Percentiles rank a stretch among this genome's conserved stretches.
These are phyloP conservation scores for Pterostichus niger DNA, from an alignment of 2,888 invertebrate genomes.

Conservation along the genomic window DNA sequence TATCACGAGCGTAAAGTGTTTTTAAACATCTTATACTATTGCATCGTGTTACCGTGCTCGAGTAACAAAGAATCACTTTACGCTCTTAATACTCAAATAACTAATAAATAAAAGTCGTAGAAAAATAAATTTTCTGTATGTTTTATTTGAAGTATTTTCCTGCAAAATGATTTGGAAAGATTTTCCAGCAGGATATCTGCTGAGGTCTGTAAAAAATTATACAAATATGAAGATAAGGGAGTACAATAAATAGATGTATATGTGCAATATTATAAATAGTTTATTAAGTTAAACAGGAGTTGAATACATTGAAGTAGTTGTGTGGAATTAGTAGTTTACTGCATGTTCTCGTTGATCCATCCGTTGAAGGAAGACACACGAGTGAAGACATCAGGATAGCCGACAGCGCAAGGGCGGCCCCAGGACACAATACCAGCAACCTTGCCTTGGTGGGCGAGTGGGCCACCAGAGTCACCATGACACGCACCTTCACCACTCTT, in stretches of 20 bases:
- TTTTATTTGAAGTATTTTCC: no score
- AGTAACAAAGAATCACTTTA: no score
- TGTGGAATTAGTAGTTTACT: neutral
- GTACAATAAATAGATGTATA: neutral
- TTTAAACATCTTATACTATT: no score
- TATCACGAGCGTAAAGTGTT: no score
- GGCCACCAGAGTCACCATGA: constrained; percentile 75
- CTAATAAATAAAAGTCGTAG: no score
- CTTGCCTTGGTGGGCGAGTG: constrained; percentile 66
- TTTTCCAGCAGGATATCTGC: no score
- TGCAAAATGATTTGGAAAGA: no score
- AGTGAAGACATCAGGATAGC: constrained; percentile 76
- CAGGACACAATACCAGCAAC: constrained; percentile 74
- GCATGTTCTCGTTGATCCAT: constrained; percentile 73
- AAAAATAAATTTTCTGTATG: no score
- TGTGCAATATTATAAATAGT: neutral
- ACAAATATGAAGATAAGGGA: no score
- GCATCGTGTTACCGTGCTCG: no score
- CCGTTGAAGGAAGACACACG: constrained; percentile 74
- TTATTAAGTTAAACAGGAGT: neutral
- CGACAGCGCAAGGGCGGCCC: constrained; percentile 76
- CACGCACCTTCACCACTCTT: constrained; percentile 81
- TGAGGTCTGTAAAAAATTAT: no score
- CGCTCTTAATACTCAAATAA: no score
- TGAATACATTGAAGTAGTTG: constrained; percentile 8